These are phyloP conservation scores for Mormyrus hasselquistii DNA, from an alignment of 2,797 vertebrate species.

Conservation along the genomic window DNA sequence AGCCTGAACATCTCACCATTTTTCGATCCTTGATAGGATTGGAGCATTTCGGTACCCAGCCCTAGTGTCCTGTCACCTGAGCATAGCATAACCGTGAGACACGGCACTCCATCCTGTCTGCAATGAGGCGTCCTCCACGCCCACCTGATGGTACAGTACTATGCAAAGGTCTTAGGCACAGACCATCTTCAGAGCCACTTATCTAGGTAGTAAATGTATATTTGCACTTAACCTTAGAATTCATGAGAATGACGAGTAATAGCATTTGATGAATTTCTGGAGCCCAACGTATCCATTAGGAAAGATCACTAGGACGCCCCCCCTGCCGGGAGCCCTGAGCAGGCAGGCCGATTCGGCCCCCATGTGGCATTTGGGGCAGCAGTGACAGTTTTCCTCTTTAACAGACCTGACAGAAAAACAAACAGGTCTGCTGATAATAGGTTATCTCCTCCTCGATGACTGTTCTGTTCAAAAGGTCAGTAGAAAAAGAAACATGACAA, in stretches of 20 bases:
- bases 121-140: background rate
- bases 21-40: background rate
- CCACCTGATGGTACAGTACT: background rate
- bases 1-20: background rate
- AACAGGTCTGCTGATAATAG: background rate
- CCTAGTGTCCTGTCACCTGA: background rate
- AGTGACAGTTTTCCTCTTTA: background rate
- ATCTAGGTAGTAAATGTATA: background rate
- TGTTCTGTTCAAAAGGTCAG: constrained; percentile 26
- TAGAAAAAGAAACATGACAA: constrained; percentile 17
- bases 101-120: background rate
- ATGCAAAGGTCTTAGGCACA: no score
- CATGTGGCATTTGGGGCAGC: constrained; percentile 12
- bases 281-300: background rate
- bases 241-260: background rate
- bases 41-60: background rate
- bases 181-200: background rate
- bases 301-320: background rate
- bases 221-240: background rate
- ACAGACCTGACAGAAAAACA: background rate
- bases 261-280: background rate
- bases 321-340: background rate
- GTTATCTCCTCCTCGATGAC: background rate
- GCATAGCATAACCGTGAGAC: background rate
- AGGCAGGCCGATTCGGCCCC: background rate